Percentiles rank a stretch among this genome's conserved stretches.
These are phyloP conservation scores for Leucosticte australis DNA, from an alignment of 2,113 vertebrate genomes.

Conservation along the genomic window DNA sequence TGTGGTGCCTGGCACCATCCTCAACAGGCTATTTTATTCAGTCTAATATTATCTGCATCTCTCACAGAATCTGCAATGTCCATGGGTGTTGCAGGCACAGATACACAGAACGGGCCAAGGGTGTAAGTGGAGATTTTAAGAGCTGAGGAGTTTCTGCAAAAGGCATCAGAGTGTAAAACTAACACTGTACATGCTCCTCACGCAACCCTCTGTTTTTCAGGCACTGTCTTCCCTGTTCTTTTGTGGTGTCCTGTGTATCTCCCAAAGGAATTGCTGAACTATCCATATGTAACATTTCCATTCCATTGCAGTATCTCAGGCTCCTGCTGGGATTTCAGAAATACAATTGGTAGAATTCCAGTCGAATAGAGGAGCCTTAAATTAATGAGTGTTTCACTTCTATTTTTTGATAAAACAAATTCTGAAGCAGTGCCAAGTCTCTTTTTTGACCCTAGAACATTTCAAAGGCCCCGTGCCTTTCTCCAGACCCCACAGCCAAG, in stretches of 20 bases:
- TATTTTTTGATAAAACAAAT: slow-evolving; percentile 5
- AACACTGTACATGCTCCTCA: not conserved
- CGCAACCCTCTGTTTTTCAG: not conserved
- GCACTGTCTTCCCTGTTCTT: not conserved
- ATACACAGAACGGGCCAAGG: not conserved
- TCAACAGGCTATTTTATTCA: not conserved
- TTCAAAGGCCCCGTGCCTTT: not conserved
- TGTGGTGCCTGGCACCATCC: not conserved
- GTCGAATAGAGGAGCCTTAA: not conserved
- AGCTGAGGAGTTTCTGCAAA: slow-evolving; percentile 7
- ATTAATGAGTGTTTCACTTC: not conserved
- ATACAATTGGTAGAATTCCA: slow-evolving; percentile 14
- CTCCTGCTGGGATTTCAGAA: slow-evolving; percentile 33
- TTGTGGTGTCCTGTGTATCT: not conserved
- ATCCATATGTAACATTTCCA: not conserved
- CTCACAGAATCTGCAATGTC: not conserved
- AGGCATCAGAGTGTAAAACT: not conserved
- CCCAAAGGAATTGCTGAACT: not conserved
- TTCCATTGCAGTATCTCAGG: not conserved
- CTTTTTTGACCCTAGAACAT: not conserved
- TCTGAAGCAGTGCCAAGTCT: not conserved
- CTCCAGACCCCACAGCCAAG: not conserved
- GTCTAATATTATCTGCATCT: not conserved
- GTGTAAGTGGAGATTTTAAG: not conserved
- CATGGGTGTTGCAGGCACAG: not conserved